These are phyloP conservation scores for Paramormyrops kingsleyae DNA, from an alignment of 2,113 vertebrate species.

Conservation along the genomic window DNA sequence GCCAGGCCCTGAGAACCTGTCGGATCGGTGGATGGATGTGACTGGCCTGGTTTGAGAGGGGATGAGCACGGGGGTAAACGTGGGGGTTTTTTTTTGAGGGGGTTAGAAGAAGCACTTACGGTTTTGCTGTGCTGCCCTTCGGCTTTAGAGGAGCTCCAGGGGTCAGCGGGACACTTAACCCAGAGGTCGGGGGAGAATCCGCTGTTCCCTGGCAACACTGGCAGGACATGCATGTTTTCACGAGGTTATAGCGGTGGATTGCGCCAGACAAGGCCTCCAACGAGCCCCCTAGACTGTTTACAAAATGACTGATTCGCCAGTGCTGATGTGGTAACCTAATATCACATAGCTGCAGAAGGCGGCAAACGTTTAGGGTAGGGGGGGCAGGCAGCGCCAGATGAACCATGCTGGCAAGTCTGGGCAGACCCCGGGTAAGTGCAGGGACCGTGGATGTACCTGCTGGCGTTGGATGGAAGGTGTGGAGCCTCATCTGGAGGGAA, in stretches of 20 bases:
- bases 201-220: neutral
- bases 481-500: slow-evolving; percentile 38
- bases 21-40: neutral
- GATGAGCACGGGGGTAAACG: neutral
- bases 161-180: neutral
- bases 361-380: neutral
- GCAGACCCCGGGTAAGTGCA: slow-evolving; percentile 28
- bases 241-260: neutral
- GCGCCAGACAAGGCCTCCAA: neutral
- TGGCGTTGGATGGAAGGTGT: slow-evolving; percentile 28
- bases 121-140: neutral
- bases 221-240: neutral
- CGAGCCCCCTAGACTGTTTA: neutral
- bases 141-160: neutral
- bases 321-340: slow-evolving; percentile 2
- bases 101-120: neutral
- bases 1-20: neutral
- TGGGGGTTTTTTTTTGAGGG: neutral
- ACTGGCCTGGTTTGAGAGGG: neutral
- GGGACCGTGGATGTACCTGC: slow-evolving; percentile 24
- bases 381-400: neutral
- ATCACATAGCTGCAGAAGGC: neutral
- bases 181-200: neutral
- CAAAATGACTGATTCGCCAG: neutral
- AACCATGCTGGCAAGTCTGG: slow-evolving; percentile 23